Conservation (phyloP, 2,888 invertebrate species). For the Torymus tubicola region DNA sequence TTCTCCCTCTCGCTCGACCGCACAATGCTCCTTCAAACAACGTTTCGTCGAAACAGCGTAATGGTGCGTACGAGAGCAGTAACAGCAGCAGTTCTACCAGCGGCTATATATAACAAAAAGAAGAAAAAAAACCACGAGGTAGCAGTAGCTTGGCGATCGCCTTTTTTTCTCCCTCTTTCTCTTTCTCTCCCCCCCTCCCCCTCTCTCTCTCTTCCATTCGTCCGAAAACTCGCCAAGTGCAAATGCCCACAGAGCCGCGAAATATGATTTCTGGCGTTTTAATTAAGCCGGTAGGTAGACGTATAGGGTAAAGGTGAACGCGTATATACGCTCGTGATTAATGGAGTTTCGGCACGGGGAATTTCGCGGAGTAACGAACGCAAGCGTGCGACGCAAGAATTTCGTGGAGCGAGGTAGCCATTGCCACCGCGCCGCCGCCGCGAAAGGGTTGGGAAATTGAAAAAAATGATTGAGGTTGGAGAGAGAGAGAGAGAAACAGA, state of each 20-base stretch:
- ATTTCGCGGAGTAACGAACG: conserved; percentile 21
- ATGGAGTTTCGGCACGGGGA: conserved; percentile 43
- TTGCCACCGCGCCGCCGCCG: too few species aligned
- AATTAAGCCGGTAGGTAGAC: conserved; percentile 58
- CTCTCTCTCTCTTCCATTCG: not conserved
- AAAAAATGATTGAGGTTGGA: conserved; percentile 10
- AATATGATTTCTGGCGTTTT: conserved; percentile 63
- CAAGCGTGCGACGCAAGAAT: not conserved
- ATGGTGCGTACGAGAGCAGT: conserved; percentile 34
- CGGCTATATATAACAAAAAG: not conserved
- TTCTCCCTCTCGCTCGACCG: conserved; percentile 2
- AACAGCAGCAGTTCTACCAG: conserved; percentile 4
- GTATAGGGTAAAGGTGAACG: not conserved
- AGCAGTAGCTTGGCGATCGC: not conserved
- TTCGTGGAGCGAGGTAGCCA: conserved; percentile 1
- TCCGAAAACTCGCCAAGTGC: conserved; percentile 1
- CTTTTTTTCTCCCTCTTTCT: not conserved
- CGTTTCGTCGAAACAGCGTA: conserved; percentile 41
- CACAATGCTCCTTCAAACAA: not conserved
- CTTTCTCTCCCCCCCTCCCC: not conserved
- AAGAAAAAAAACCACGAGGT: not conserved
- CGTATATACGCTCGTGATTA: conserved; percentile 35
- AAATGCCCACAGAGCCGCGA: conserved; percentile 26
- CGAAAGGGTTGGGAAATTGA: conserved; percentile 23
- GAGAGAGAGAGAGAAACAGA: not conserved